Percentiles rank a stretch among this genome's conserved stretches.
These are phyloP conservation scores for Pseudochromis fuscus DNA, from an alignment of 2,797 vertebrate species.

Conservation along the genomic window DNA sequence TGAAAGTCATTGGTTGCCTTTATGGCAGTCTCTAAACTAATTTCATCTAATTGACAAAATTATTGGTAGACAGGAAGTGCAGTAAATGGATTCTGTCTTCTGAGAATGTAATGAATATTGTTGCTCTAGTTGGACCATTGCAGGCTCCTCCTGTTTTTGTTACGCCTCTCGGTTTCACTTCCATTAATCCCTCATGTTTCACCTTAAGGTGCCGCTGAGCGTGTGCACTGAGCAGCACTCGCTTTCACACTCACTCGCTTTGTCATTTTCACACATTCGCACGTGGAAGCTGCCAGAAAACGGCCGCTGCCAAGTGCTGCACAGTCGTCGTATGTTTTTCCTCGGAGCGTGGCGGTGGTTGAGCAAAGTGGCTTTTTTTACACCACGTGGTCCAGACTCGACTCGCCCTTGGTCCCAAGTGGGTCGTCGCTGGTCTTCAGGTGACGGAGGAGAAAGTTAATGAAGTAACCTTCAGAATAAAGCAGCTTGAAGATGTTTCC, in stretches of 20 bases:
- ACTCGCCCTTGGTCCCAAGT: too few species aligned
- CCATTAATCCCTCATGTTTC: background rate
- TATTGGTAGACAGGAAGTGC: background rate
- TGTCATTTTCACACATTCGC: conserved; percentile 50
- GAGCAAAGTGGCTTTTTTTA: too few species aligned
- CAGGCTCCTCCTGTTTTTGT: background rate
- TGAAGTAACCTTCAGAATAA: too few species aligned
- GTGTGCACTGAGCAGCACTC: background rate
- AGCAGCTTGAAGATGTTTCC: too few species aligned
- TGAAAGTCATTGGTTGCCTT: too few species aligned
- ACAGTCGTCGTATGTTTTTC: background rate
- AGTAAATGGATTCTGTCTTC: background rate
- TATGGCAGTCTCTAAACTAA: too few species aligned
- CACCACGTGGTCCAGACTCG: too few species aligned
- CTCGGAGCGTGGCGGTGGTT: too few species aligned
- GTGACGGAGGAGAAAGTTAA: too few species aligned
- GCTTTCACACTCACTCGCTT: conserved; percentile 40
- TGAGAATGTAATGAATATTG: background rate
- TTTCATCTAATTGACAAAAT: background rate
- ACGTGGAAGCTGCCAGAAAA: conserved; percentile 28
- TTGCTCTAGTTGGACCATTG: background rate
- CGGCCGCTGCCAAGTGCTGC: too few species aligned
- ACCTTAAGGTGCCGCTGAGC: background rate
- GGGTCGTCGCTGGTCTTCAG: too few species aligned
- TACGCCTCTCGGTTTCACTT: conserved; percentile 2